These are phyloP conservation scores for Hydrotaea diabolus DNA, from an alignment of 2,888 invertebrate species.

Conservation along the genomic window DNA sequence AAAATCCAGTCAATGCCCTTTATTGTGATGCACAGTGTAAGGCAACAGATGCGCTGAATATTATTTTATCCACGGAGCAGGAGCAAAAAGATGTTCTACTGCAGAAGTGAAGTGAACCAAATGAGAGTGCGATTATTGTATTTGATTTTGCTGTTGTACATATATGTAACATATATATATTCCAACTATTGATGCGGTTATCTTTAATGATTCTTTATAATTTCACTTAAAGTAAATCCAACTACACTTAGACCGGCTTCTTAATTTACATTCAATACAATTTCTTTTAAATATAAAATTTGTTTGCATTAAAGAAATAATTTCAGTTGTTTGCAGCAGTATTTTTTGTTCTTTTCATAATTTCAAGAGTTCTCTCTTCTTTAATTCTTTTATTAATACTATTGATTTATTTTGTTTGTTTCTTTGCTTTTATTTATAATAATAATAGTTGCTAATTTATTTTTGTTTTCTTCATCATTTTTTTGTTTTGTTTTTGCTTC, in stretches of 20 bases:
- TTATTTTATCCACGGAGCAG: too few relatives aligned
- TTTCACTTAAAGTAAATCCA: conserved; percentile 55
- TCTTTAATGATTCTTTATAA: conserved; percentile 11
- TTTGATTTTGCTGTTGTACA: conserved; percentile 18
- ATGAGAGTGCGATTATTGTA: background rate
- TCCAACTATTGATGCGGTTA: conserved; percentile 18
- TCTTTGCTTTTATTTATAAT: conserved; percentile 37
- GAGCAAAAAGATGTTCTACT: too few relatives aligned
- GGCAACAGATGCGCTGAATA: too few relatives aligned
- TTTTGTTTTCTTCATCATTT: conserved; percentile 50
- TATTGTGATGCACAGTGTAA: too few relatives aligned
- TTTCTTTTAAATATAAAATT: conserved; percentile 46
- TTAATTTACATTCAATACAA: conserved; percentile 44
- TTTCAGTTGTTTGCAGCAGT: conserved; percentile 49
- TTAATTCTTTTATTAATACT: conserved; percentile 43
- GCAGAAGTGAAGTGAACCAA: background rate
- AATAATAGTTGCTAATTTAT: conserved; percentile 23
- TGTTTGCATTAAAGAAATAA: conserved; percentile 63
- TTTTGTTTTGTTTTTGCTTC: conserved; percentile 49
- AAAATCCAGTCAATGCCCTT: too few relatives aligned
- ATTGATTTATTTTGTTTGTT: conserved; percentile 33
- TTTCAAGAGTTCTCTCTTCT: conserved; percentile 45
- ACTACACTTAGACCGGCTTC: conserved; percentile 46
- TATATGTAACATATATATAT: conserved; percentile 27
- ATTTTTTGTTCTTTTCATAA: conserved; percentile 38